Evolutionary conservation across 2,888 invertebrate species (phyloP).

Genomic region (Cheilosia grossa): DNA sequence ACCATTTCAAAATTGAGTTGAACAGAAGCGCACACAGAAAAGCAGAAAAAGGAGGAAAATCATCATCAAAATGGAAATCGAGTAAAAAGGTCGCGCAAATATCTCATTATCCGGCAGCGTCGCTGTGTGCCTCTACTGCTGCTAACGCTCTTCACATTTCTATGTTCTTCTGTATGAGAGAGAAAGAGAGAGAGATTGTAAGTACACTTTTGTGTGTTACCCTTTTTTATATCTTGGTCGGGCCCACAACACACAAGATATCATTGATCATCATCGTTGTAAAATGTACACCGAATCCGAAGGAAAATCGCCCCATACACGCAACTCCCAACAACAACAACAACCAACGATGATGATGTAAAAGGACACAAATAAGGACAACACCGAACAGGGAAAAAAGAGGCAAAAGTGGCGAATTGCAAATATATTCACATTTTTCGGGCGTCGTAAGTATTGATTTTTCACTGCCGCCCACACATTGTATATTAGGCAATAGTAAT

Average conservation of each 20-base stretch:
- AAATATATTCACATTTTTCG: constrained; percentile 69
- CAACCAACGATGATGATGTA: background rate
- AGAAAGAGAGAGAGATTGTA: constrained; percentile 27
- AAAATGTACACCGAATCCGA: constrained; percentile 17
- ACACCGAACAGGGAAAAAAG: constrained; percentile 16
- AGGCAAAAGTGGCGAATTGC: constrained; percentile 51
- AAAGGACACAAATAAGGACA: constrained; percentile 51
- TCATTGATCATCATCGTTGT: constrained; percentile 50
- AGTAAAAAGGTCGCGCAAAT: constrained; percentile 73
- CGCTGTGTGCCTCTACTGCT: constrained; percentile 32
- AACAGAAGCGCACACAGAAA: constrained; percentile 41
- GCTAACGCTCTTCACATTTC: constrained; percentile 42
- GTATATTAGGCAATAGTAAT: constrained; percentile 54
- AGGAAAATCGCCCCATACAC: constrained; percentile 6
- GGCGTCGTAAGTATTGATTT: constrained; percentile 72
- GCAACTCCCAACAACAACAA: constrained; percentile 20
- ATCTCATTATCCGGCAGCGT: constrained; percentile 69
- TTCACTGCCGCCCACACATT: constrained; percentile 49
- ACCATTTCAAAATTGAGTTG: constrained; percentile 63
- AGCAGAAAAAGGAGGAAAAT: constrained; percentile 67
- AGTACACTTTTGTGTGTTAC: constrained; percentile 39
- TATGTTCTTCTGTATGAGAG: constrained; percentile 40
- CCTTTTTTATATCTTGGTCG: constrained; percentile 44
- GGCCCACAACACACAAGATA: constrained; percentile 46
- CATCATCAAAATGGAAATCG: constrained; percentile 72